Conservation (phyloP, 2,797 vertebrate genomes). For the Chromobotia macracanthus region DNA sequence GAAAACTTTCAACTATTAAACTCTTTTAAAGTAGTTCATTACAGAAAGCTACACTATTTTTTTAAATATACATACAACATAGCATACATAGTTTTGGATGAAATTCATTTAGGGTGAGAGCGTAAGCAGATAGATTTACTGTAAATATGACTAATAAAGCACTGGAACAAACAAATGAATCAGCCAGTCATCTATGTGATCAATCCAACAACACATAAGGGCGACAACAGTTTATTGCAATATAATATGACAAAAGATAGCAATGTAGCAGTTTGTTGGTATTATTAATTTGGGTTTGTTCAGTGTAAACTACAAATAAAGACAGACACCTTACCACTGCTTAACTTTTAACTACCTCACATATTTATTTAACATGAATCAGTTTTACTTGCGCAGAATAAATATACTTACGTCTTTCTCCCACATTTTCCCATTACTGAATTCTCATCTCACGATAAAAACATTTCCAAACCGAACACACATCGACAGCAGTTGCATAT, state of each 20-base stretch:
- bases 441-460: constrained; percentile 25
- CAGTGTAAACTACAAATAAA: no score
- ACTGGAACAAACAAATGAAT: no score
- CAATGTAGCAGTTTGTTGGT: no score
- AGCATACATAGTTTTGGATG: neutral
- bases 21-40: neutral
- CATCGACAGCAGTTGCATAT: constrained; percentile 35
- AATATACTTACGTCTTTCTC: neutral
- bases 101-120: no score
- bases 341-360: neutral
- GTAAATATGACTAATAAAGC: no score
- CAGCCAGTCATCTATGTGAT: no score
- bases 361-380: neutral
- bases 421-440: neutral
- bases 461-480: neutral
- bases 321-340: no score
- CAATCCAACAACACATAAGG: no score
- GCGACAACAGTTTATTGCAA: no score
- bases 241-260: no score
- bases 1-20: constrained; percentile 16
- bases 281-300: no score
- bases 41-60: neutral
- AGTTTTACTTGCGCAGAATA: neutral
- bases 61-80: neutral
- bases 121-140: no score